phyloP scores from a whole-genome alignment of 2,797 vertebrate genomes.

The Myoxocephalus aenaeus region DNA sequence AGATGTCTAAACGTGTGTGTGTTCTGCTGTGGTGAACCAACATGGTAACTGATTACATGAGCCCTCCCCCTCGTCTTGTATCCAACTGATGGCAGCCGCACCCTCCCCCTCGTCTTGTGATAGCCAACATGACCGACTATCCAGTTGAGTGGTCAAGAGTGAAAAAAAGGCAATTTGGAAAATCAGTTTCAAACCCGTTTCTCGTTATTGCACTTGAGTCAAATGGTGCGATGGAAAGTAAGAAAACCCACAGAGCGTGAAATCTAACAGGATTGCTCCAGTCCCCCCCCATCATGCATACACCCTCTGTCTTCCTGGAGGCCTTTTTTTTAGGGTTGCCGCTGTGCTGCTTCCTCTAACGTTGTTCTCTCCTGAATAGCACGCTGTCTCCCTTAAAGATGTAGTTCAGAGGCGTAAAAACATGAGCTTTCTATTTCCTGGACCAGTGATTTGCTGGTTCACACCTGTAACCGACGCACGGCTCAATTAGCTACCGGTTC shows the following conservation, averaged over 20 bases:
- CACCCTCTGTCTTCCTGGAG: background rate
- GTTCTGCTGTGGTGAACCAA: background rate
- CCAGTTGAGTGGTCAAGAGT: constrained; percentile 36
- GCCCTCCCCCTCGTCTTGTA: background rate
- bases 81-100: background rate
- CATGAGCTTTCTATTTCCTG: background rate
- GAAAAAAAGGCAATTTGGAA: constrained; percentile 27
- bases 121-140: background rate
- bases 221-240: constrained; percentile 24
- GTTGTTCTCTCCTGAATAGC: background rate
- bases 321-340: background rate
- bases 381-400: background rate
- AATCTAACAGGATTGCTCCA: constrained; percentile 18
- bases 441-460: no score
- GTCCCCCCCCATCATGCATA: constrained; percentile 3
- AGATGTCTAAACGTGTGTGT: no score
- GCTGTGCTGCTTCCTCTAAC: background rate
- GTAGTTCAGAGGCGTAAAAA: background rate
- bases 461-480: no score
- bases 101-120: background rate
- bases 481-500: background rate
- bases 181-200: constrained; percentile 42
- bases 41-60: background rate
- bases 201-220: constrained; percentile 26
- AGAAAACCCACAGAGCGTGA: constrained; percentile 29